Evolutionary conservation across 2,797 vertebrate species (phyloP).

Genomic region (Ceryle rudis): DNA sequence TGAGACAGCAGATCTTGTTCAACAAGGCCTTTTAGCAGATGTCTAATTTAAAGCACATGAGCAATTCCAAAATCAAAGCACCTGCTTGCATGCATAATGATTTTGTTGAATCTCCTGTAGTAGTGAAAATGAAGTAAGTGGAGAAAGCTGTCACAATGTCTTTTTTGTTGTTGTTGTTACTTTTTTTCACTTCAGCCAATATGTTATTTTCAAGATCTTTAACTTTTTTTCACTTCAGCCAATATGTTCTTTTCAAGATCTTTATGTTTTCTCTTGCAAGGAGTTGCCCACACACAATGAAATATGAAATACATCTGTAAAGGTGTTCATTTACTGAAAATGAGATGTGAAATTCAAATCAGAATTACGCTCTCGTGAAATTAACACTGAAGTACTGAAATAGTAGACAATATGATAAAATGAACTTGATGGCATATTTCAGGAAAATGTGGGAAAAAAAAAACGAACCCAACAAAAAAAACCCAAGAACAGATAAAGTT

Average conservation of each 20-base stretch:
- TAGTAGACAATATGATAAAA: background rate
- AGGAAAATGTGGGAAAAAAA: background rate
- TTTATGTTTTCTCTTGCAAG: background rate
- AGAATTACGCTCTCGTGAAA: conserved; percentile 41
- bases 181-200: too few relatives aligned
- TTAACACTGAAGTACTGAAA: background rate
- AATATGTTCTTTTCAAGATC: background rate
- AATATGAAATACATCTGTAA: background rate
- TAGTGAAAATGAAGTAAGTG: background rate
- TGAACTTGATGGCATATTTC: background rate
- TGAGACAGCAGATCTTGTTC: background rate
- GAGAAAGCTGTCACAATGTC: background rate
- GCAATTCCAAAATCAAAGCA: conserved; percentile 2
- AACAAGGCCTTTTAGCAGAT: background rate
- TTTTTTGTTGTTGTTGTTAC: background rate
- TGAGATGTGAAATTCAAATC: conserved; percentile 2
- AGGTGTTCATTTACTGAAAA: conserved; percentile 25
- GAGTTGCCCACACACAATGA: background rate
- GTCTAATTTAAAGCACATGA: background rate
- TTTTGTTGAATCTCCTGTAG: background rate
- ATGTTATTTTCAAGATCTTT: too few relatives aligned
- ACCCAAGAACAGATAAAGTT: too few relatives aligned
- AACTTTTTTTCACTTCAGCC: background rate
- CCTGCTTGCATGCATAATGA: background rate
- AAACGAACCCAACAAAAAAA: background rate